Base-by-base conservation (phyloP, 2,797 vertebrate genomes). In the Taenioides sp. region DNA sequence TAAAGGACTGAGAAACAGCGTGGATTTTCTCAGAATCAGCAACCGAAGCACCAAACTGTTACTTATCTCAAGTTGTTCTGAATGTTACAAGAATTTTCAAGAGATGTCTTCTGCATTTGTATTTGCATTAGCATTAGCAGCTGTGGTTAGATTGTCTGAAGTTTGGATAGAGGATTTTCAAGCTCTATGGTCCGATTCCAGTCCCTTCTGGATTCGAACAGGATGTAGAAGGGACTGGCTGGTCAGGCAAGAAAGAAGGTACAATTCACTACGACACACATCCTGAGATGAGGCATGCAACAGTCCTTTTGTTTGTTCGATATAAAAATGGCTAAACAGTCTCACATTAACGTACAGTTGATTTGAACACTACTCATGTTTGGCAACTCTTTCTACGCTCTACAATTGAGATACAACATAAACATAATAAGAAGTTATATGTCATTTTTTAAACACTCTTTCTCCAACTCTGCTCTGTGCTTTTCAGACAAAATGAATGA, bases 201-300 rank as follows among this genome's bases (percentile, higher is more conserved):
- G 34, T 37, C 34, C 34, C 9, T 37, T 37, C 7, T 37, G 7
- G 34, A 37, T 37, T 37, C 34, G 9, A 10, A 37, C 34, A 37
- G 9, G 34, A 9, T 34, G 34, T 9, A 34, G 34, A 34, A 34
- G 34, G 34, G 34, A 10, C 34, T 37, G 34, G 34, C 34, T 37
- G 34, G 34, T 37, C 34, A 37, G 34, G 34, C 34, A 37, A 37
- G 34, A 65, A 73, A 64, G 70, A 72, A 62, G 71, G 70, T 70
- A 77, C 81, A 72, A 14, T 75, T 77, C 72, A 86, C 71, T 65
- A 84, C 73, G 61, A 71, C 81, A 80, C 69, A 82, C 80, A 84
- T 86, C 87, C 89, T 89, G 88, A 88, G 87, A 79, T 83, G 84
- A 87, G 81, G 80, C 91, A 91, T 92, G 90, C 91, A 88, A 80